Evolutionary conservation across 1,140 invertebrate genomes (phyloP).

Genomic region (Glomeris maerens): DNA sequence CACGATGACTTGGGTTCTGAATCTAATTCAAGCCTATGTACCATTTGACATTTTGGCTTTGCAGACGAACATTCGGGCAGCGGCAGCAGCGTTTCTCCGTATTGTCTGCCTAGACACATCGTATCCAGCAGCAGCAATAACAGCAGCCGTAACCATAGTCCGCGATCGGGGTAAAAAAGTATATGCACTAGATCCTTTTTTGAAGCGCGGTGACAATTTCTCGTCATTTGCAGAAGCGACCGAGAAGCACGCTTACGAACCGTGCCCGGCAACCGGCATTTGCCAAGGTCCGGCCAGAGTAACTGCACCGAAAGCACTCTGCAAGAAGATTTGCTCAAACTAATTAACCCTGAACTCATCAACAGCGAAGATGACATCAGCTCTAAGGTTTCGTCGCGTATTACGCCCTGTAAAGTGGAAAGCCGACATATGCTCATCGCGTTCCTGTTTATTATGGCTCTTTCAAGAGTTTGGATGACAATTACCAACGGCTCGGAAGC

Average conservation of each 20-base stretch:
- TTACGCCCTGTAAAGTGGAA: not conserved
- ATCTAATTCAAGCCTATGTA: not conserved
- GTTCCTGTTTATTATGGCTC: not conserved
- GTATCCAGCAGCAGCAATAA: constrained; percentile 22
- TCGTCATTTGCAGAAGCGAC: too few species aligned
- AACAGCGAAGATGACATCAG: constrained; percentile 15
- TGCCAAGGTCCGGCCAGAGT: not conserved
- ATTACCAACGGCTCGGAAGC: not conserved
- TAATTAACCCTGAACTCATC: constrained; percentile 72
- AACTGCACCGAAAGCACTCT: constrained; percentile 39
- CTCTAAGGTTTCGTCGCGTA: not conserved
- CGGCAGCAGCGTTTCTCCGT: constrained; percentile 38
- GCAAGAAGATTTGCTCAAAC: constrained; percentile 72
- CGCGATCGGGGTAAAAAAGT: too few species aligned
- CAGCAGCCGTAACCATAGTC: constrained; percentile 45
- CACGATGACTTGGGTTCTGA: too few species aligned
- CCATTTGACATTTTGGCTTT: constrained; percentile 27
- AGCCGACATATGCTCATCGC: not conserved
- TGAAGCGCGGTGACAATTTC: too few species aligned
- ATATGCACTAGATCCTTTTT: too few species aligned
- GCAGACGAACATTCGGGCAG: constrained; percentile 44
- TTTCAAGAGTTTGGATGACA: not conserved
- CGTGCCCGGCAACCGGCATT: not conserved
- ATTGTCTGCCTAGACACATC: too few species aligned
- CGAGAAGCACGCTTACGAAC: constrained; percentile 1